These are phyloP conservation scores for Microcebus griseorufus DNA, from an alignment of 2,113 vertebrate genomes.

Conservation along the genomic window DNA sequence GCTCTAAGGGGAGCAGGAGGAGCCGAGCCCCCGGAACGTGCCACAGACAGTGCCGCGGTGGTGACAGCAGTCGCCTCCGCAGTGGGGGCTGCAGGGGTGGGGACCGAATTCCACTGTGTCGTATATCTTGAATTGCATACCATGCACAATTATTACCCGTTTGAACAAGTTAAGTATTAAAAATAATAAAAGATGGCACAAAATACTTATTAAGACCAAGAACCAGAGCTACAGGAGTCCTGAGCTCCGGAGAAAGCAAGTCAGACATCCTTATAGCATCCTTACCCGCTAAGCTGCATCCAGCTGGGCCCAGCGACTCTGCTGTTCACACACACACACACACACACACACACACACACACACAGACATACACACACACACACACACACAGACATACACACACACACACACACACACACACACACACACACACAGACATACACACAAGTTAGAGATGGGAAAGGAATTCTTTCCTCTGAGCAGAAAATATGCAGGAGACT, in stretches of 20 bases:
- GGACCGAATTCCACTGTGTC: no score
- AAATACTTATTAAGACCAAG: background rate
- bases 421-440: background rate
- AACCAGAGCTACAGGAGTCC: background rate
- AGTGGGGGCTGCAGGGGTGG: accelerated
- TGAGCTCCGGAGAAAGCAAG: background rate
- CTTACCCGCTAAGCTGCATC: background rate
- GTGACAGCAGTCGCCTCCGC: accelerated
- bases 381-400: background rate
- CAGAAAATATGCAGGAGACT: background rate
- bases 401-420: no score
- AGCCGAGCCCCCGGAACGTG: accelerated
- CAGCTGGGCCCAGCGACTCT: background rate
- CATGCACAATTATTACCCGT: background rate
- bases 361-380: no score
- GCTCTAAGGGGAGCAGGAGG: background rate
- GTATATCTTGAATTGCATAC: background rate
- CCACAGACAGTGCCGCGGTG: background rate
- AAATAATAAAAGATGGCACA: background rate
- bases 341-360: no score
- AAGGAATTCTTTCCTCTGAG: background rate
- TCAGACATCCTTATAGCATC: background rate
- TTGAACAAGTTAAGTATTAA: background rate
- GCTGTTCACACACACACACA: background rate
- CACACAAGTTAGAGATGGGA: accelerated